Percentiles rank a stretch among this genome's conserved stretches.
Evolutionary conservation across 2,797 vertebrate genomes (phyloP).

Genomic region (Anguilla marmorata): DNA sequence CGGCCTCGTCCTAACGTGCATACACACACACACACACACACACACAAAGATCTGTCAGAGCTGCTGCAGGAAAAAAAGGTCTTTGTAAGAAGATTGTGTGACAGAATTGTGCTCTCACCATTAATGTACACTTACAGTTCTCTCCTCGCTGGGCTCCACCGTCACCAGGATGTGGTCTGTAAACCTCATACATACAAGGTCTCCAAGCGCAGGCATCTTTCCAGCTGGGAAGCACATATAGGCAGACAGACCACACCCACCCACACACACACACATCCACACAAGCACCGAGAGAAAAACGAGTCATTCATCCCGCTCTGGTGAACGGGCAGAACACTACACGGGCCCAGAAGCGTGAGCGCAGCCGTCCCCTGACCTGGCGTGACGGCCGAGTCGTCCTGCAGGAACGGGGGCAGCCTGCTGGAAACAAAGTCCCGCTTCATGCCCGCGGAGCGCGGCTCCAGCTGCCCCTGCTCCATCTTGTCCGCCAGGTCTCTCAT

Average conservation of each 20-base stretch:
- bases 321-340: background rate
- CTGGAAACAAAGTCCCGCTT: conserved; percentile 84
- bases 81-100: too few relatives aligned
- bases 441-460: conserved; percentile 76
- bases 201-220: conserved; percentile 74
- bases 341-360: background rate
- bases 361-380: conserved; percentile 64
- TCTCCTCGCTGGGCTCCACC: conserved; percentile 73
- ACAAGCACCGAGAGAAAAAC: background rate
- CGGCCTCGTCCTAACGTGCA: conserved; percentile 71
- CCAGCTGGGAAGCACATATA: conserved; percentile 64
- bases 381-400: conserved; percentile 48
- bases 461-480: conserved; percentile 64
- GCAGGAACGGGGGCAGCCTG: conserved; percentile 78
- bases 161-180: conserved; percentile 79
- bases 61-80: background rate
- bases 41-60: conserved; percentile 13
- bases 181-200: conserved; percentile 75
- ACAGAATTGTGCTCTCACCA: background rate
- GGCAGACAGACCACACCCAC: background rate
- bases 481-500: conserved; percentile 75
- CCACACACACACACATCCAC: background rate
- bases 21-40: conserved; percentile 23
- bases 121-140: conserved; percentile 68
- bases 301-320: background rate